These are phyloP conservation scores for Paedocypris sp. DNA, from an alignment of 2,113 vertebrate genomes.

Conservation along the genomic window DNA sequence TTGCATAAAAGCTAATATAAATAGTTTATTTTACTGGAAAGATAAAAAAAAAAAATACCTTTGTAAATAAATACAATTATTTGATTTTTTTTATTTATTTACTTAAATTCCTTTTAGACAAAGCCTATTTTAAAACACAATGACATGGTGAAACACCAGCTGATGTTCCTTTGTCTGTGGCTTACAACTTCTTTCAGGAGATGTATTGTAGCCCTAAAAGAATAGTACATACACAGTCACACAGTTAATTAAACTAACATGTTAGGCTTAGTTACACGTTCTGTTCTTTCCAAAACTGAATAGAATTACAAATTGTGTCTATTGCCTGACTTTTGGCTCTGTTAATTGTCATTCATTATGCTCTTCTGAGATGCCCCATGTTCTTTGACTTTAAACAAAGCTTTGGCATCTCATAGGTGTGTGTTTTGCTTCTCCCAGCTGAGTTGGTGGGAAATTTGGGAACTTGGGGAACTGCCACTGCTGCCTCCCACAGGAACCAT, in stretches of 20 bases:
- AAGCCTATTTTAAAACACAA: conserved; percentile 18
- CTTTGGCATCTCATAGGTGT: background rate
- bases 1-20: background rate
- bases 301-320: background rate
- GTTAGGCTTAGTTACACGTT: too few species aligned
- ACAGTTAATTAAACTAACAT: too few species aligned
- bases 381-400: background rate
- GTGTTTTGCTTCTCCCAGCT: background rate
- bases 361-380: background rate
- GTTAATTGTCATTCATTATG: background rate
- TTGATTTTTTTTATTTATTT: background rate
- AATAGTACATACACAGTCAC: too few species aligned
- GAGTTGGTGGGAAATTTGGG: background rate
- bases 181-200: background rate
- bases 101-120: background rate
- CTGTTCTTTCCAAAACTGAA: too few species aligned
- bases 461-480: conserved; percentile 13
- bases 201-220: too few species aligned
- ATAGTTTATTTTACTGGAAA: background rate
- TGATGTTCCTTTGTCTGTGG: background rate
- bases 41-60: too few species aligned
- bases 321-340: background rate
- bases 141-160: conserved; percentile 4
- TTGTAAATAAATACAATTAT: too few species aligned
- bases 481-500: background rate